Evolutionary conservation across 2,113 vertebrate species (phyloP).

Genomic region (Glaucidium brasilianum): DNA sequence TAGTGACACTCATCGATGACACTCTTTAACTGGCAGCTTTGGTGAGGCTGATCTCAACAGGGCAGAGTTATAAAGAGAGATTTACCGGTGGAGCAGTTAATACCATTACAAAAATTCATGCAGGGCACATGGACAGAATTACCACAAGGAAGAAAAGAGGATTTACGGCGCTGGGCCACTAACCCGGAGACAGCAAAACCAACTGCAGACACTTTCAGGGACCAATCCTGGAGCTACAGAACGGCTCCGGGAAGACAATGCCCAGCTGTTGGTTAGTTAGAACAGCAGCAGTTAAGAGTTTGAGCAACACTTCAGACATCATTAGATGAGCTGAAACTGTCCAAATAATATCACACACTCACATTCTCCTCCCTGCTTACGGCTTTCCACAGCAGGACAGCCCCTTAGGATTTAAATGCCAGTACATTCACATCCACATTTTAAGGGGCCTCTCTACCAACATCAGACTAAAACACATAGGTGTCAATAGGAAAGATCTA

Average conservation of each 20-base stretch:
- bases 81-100: neutral
- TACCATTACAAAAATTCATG: neutral
- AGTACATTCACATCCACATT: neutral
- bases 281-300: neutral
- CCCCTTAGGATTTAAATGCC: neutral
- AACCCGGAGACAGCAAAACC: neutral
- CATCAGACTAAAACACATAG: neutral
- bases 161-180: neutral
- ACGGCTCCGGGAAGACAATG: fast-evolving
- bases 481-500: neutral
- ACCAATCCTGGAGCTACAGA: neutral
- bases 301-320: neutral
- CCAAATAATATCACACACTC: neutral
- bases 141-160: neutral
- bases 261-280: neutral
- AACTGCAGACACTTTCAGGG: neutral
- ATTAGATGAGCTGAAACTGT: neutral
- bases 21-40: neutral
- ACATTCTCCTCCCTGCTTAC: neutral
- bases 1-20: neutral
- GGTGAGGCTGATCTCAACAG: neutral
- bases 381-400: neutral
- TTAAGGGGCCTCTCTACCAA: neutral
- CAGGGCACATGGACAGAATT: neutral
- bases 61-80: neutral